phyloP scores from a whole-genome alignment of 1,140 invertebrate species.

The Drosophila nigrodunni region DNA sequence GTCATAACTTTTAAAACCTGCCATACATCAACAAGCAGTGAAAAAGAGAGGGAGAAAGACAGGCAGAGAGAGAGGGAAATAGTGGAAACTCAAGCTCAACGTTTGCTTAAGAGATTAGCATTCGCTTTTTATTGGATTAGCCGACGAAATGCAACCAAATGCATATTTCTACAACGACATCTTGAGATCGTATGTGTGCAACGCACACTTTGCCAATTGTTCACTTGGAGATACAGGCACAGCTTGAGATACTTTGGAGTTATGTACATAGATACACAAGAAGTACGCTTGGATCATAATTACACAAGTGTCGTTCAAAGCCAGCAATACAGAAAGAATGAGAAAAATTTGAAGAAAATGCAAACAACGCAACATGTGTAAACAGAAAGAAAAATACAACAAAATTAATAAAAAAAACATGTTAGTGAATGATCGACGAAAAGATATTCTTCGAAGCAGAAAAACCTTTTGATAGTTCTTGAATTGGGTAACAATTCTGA shows the following conservation, averaged over 20 bases:
- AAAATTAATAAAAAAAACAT: slow-evolving; percentile 59
- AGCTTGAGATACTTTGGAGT: slow-evolving; percentile 12
- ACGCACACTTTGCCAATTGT: slow-evolving; percentile 5
- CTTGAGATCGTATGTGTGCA: neutral
- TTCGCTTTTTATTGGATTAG: slow-evolving; percentile 38
- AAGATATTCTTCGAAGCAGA: neutral
- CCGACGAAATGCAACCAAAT: slow-evolving; percentile 44
- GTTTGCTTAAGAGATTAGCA: slow-evolving; percentile 71
- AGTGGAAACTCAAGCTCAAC: slow-evolving; percentile 24
- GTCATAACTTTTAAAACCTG: slow-evolving; percentile 32
- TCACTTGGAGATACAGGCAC: slow-evolving; percentile 8
- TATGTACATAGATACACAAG: neutral
- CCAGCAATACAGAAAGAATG: slow-evolving; percentile 29
- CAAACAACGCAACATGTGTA: slow-evolving; percentile 69
- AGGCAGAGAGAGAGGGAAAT: neutral
- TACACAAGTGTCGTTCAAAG: slow-evolving; percentile 67
- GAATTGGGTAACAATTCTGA: no score
- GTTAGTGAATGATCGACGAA: neutral
- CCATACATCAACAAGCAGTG: slow-evolving; percentile 30
- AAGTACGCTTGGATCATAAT: slow-evolving; percentile 52
- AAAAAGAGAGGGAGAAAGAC: neutral
- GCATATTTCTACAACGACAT: slow-evolving; percentile 4
- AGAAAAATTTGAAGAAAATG: slow-evolving; percentile 64
- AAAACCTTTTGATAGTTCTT: neutral
- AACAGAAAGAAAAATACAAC: slow-evolving; percentile 61